phyloP scores from a whole-genome alignment of 2,113 vertebrate species.

The Potamarius usumacintae region DNA sequence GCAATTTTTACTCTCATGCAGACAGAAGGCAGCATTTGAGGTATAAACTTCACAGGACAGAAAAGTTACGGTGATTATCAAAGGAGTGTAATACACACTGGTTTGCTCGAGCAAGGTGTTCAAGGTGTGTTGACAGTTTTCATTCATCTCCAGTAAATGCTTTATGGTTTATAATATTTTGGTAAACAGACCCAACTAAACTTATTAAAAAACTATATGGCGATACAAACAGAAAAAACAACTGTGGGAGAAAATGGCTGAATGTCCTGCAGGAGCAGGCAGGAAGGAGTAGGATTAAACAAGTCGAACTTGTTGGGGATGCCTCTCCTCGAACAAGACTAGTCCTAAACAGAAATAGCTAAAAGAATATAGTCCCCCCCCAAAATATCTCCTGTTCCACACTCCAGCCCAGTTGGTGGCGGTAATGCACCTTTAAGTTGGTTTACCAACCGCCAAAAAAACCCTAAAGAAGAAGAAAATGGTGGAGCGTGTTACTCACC shows the following conservation, averaged over 20 bases:
- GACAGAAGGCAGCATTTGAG: not conserved
- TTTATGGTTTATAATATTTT: not conserved
- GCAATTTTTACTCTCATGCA: not conserved
- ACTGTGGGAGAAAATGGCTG: not conserved
- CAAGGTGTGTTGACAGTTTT: not conserved
- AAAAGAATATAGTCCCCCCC: too few relatives aligned
- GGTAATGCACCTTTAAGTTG: too few relatives aligned
- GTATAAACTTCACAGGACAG: not conserved
- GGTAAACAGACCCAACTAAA: not conserved
- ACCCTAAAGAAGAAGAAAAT: too few relatives aligned
- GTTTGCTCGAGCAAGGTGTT: not conserved
- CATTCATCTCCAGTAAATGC: not conserved
- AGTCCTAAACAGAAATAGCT: too few relatives aligned
- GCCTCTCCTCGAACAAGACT: too few relatives aligned
- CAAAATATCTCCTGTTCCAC: too few relatives aligned
- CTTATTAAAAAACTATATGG: not conserved
- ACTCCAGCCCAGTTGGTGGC: too few relatives aligned
- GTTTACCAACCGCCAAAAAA: too few relatives aligned
- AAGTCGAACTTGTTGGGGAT: too few relatives aligned
- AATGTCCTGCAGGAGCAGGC: not conserved
- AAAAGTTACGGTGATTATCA: not conserved
- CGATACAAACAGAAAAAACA: not conserved
- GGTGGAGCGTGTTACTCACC: too few relatives aligned
- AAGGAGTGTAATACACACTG: not conserved
- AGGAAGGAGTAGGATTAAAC: too few relatives aligned